These are phyloP conservation scores for Garra rufa DNA, from an alignment of 2,113 vertebrate genomes.

Conservation along the genomic window DNA sequence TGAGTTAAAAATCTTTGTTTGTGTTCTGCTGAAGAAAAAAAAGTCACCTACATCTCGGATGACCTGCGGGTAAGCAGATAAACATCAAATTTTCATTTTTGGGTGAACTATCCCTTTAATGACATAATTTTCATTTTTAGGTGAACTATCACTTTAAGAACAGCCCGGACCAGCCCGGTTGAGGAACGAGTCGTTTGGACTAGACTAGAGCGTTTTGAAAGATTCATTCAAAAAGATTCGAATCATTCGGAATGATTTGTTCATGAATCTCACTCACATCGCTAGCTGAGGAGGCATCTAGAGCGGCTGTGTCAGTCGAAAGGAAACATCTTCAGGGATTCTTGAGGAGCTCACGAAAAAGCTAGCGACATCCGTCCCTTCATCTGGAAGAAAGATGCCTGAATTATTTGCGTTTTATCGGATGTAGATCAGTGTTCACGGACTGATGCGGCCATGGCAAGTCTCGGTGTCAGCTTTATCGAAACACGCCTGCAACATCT, in stretches of 20 bases:
- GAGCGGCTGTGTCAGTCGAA: not conserved
- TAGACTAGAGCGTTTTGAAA: too few species aligned
- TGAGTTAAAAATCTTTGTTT: too few species aligned
- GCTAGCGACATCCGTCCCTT: not conserved
- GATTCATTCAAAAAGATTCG: not conserved
- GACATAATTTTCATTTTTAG: too few species aligned
- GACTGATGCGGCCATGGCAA: constrained; percentile 22
- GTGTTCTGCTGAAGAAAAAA: too few species aligned
- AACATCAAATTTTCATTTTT: too few species aligned
- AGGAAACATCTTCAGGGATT: not conserved
- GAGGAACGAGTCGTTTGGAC: not conserved
- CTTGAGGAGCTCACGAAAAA: not conserved
- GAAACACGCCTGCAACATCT: not conserved
- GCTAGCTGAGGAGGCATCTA: not conserved
- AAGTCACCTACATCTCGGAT: too few species aligned
- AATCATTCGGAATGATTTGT: not conserved
- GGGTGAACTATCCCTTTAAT: too few species aligned
- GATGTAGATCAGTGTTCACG: not conserved
- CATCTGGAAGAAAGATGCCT: not conserved
- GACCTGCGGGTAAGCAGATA: too few species aligned
- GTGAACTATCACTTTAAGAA: too few species aligned
- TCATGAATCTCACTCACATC: not conserved
- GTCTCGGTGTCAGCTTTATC: constrained; percentile 25
- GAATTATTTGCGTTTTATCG: constrained; percentile 2
- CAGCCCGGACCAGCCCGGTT: not conserved